phyloP scores from a whole-genome alignment of 2,113 vertebrate species.

The Chaetodon auriga region DNA sequence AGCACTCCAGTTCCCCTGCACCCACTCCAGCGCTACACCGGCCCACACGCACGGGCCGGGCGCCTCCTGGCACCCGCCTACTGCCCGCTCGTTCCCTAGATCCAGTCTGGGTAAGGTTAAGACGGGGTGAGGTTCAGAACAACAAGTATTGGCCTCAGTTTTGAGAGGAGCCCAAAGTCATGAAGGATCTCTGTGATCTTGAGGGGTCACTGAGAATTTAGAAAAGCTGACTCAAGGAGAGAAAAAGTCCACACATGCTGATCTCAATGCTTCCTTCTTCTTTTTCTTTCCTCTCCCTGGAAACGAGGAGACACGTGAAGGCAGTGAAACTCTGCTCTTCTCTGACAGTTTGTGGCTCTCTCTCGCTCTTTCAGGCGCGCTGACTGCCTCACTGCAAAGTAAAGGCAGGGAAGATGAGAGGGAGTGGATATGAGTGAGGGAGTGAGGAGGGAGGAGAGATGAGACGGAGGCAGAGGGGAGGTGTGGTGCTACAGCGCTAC shows the following conservation, averaged over 20 bases:
- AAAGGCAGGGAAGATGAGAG: conserved; percentile 73
- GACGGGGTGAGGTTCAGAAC: conserved; percentile 3
- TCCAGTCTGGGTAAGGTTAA: conserved; percentile 77
- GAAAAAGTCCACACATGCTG: conserved; percentile 31
- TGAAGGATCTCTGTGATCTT: conserved; percentile 28
- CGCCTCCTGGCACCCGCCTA: conserved; percentile 68
- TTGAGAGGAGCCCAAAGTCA: conserved; percentile 25
- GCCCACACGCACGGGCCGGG: conserved; percentile 70
- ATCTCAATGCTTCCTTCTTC: conserved; percentile 9
- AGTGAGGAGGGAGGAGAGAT: conserved; percentile 60
- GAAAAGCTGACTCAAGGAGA: not conserved
- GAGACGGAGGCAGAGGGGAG: conserved; percentile 52
- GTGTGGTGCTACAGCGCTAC: conserved; percentile 22
- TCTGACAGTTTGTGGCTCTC: conserved; percentile 71
- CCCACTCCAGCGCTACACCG: conserved; percentile 78
- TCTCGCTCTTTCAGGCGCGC: conserved; percentile 61
- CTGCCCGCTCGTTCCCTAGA: conserved; percentile 74
- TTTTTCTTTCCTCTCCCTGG: not conserved
- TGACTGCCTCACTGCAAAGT: conserved; percentile 65
- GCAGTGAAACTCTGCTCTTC: conserved; percentile 55
- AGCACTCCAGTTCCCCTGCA: conserved; percentile 81
- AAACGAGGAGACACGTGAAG: conserved; percentile 26
- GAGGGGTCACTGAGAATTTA: conserved; percentile 12
- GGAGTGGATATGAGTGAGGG: conserved; percentile 78
- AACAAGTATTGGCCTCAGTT: not conserved